Percentiles rank a stretch among this genome's conserved stretches.
Conservation (phyloP, 1,140 invertebrate genomes). For the Arion vulgaris region DNA sequence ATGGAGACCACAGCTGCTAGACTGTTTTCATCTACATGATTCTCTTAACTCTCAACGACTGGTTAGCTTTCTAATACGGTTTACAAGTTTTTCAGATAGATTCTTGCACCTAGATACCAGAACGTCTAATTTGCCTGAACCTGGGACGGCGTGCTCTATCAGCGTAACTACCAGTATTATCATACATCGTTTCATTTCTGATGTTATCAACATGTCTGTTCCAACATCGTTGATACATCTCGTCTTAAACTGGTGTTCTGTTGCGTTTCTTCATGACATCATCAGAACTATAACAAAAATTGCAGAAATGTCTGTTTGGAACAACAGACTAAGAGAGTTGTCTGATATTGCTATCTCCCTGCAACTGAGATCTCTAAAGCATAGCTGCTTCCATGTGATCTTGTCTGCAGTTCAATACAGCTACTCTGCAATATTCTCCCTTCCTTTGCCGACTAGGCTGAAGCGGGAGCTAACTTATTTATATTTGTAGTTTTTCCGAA, state of each 20-base stretch:
- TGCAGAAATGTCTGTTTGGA: slow-evolving; percentile 3
- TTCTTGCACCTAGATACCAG: not conserved
- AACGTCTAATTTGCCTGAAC: not conserved
- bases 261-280: slow-evolving; percentile 14
- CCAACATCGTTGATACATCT: not conserved
- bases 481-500: not conserved
- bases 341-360: not conserved
- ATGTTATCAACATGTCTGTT: slow-evolving; percentile 21
- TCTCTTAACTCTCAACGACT: not conserved
- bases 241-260: slow-evolving; percentile 8
- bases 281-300: not conserved
- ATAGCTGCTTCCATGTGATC: slow-evolving; percentile 16
- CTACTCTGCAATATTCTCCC: not conserved
- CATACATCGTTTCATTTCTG: slow-evolving; percentile 7
- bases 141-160: not conserved
- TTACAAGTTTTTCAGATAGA: slow-evolving; percentile 26
- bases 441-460: slow-evolving; percentile 29
- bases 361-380: slow-evolving; percentile 24
- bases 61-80: slow-evolving; percentile 19
- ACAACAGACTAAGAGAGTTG: not conserved
- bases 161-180: not conserved
- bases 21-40: slow-evolving; percentile 38
- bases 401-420: not conserved
- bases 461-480: slow-evolving; percentile 27
- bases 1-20: slow-evolving; percentile 37